Percentiles rank a stretch among this genome's conserved stretches.
Evolutionary conservation across 2,888 invertebrate genomes (phyloP).

Genomic region (Zhengitettix transpicula): DNA sequence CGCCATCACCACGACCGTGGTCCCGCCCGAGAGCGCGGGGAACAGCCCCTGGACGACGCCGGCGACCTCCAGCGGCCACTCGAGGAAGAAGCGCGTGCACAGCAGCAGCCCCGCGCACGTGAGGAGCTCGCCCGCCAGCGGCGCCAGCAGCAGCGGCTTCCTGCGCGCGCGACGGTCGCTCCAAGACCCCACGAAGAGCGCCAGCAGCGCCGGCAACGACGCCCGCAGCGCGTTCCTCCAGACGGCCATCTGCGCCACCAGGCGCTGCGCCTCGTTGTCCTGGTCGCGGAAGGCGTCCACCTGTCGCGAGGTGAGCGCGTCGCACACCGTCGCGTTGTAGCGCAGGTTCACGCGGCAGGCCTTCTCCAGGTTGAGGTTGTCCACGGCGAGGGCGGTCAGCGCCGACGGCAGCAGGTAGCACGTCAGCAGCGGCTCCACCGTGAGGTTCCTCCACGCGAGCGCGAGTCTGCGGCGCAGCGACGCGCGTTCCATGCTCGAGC

Average conservation of each 20-base stretch:
- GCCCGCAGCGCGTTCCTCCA: conserved; percentile 78
- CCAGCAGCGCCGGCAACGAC: conserved; percentile 59
- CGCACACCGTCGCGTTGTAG: conserved; percentile 55
- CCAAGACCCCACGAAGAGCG: conserved; percentile 67
- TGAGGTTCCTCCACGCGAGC: conserved; percentile 44
- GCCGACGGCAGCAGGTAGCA: conserved; percentile 51
- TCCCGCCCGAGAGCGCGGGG: conserved; percentile 66
- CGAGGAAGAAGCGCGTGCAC: conserved; percentile 63
- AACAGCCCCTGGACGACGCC: conserved; percentile 67
- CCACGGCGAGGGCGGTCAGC: conserved; percentile 56
- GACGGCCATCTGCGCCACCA: conserved; percentile 64
- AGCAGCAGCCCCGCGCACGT: conserved; percentile 63
- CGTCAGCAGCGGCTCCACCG: conserved; percentile 58
- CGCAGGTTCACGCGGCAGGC: conserved; percentile 68
- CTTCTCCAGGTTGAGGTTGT: conserved; percentile 71
- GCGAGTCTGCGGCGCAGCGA: conserved; percentile 26
- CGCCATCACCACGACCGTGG: conserved; percentile 83
- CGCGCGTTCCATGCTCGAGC: too few species aligned
- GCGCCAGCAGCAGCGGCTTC: conserved; percentile 68
- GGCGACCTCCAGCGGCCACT: conserved; percentile 57
- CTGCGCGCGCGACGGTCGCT: conserved; percentile 44
- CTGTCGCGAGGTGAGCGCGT: conserved; percentile 54
- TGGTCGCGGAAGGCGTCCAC: conserved; percentile 45
- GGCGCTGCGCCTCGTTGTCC: conserved; percentile 46
- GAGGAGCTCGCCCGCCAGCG: conserved; percentile 62